These are phyloP conservation scores for Nomada ferruginata DNA, from an alignment of 2,888 invertebrate species.

Conservation along the genomic window DNA sequence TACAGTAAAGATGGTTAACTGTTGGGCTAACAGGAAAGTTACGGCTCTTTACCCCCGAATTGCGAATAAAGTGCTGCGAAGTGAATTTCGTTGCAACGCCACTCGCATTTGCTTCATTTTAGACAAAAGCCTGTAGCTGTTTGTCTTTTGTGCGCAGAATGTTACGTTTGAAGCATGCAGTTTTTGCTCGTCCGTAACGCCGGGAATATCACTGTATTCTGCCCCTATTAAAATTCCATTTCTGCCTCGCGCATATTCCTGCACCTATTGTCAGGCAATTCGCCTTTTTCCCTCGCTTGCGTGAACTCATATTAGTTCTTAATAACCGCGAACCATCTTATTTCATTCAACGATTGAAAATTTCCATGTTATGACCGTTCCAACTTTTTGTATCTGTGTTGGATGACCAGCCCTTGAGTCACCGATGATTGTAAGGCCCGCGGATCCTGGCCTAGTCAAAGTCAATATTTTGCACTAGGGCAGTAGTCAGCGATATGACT, in stretches of 20 bases:
- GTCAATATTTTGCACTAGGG: too few relatives aligned
- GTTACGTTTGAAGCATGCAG: constrained; percentile 6
- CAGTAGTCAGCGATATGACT: too few relatives aligned
- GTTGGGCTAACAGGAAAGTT: background rate
- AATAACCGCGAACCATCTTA: background rate
- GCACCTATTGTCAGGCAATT: constrained; percentile 14
- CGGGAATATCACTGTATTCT: background rate
- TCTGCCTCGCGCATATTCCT: constrained; percentile 13
- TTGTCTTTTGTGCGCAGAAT: background rate
- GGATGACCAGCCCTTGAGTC: too few relatives aligned
- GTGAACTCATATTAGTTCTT: background rate
- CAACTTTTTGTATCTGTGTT: background rate
- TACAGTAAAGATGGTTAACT: background rate
- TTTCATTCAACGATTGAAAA: background rate
- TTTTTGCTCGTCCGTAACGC: background rate
- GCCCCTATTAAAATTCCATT: constrained; percentile 28
- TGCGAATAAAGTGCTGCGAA: constrained; percentile 5
- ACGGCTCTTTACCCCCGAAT: background rate
- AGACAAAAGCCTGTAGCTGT: constrained; percentile 15
- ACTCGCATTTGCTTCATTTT: constrained; percentile 11
- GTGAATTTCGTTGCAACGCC: background rate
- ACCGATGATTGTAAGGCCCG: too few relatives aligned
- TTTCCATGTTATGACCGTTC: background rate
- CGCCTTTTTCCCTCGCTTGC: background rate
- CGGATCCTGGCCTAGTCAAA: too few relatives aligned